Conservation (phyloP, 1,140 invertebrate genomes). For the Lasaia peninsularis region DNA sequence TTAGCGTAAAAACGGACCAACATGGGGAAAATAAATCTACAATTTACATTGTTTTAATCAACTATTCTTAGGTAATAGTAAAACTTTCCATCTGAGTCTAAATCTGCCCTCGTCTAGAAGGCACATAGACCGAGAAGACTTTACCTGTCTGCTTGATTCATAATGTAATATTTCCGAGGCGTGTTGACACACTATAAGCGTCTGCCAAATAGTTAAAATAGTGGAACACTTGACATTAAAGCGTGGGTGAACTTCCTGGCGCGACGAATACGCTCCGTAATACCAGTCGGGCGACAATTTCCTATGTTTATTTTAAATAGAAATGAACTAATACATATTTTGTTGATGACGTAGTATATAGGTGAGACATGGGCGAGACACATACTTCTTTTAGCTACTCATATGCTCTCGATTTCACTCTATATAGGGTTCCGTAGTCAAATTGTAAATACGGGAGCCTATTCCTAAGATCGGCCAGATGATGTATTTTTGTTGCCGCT, state of each 20-base stretch:
- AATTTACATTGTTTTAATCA: too few species aligned
- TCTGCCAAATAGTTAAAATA: conserved; percentile 33
- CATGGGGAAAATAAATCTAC: too few species aligned
- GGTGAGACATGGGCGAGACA: neutral
- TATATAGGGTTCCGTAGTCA: too few species aligned
- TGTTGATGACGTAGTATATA: conserved; percentile 6
- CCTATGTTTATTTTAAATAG: conserved; percentile 16
- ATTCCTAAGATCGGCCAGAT: too few species aligned
- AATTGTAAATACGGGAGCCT: too few species aligned
- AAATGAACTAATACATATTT: conserved; percentile 11
- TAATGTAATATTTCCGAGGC: conserved; percentile 4
- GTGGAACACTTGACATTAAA: conserved; percentile 25
- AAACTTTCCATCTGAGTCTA: too few species aligned
- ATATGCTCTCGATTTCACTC: neutral
- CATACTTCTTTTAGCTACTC: neutral
- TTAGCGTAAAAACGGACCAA: too few species aligned
- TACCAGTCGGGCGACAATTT: conserved; percentile 14
- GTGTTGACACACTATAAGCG: neutral
- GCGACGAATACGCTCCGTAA: conserved; percentile 23
- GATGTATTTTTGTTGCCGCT: too few species aligned
- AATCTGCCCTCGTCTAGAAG: too few species aligned
- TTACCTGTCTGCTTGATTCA: neutral
- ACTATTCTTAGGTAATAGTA: too few species aligned
- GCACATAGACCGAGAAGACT: too few species aligned
- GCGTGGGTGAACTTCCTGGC: conserved; percentile 39